A percentile compares a stretch with the other conserved stretches of the same genome.
Conservation (phyloP, 1,140 invertebrate genomes). For the Drosophila yakuba region DNA sequence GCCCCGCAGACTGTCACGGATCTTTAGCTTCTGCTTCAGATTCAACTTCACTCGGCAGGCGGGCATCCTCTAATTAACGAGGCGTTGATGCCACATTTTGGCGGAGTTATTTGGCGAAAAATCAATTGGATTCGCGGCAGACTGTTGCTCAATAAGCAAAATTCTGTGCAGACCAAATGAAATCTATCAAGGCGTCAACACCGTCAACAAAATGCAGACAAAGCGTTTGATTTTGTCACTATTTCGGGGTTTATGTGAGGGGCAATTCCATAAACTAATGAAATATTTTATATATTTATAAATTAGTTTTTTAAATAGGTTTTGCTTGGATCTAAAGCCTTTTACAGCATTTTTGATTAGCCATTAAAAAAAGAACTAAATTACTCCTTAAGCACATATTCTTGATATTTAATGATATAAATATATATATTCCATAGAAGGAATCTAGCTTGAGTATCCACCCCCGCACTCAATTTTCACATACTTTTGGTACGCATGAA, state of each 20-base stretch:
- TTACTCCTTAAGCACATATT: no score
- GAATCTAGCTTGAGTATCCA: not conserved
- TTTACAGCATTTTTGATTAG: no score
- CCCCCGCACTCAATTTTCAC: constrained; percentile 27
- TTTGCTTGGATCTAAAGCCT: no score
- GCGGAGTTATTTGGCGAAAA: constrained; percentile 24
- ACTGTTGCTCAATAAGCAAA: constrained; percentile 25
- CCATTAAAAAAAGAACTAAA: no score
- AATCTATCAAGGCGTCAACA: constrained; percentile 39
- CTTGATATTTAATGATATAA: no score
- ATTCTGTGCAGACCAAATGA: constrained; percentile 11
- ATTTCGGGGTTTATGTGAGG: not conserved
- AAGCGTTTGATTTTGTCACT: constrained; percentile 1
- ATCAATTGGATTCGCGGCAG: constrained; percentile 30
- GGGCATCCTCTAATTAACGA: constrained; percentile 63
- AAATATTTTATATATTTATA: no score
- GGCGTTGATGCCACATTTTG: constrained; percentile 61
- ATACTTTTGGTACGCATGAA: constrained; percentile 25
- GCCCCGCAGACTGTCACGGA: constrained; percentile 52
- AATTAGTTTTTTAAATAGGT: no score
- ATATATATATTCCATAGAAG: not conserved
- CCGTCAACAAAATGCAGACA: constrained; percentile 26
- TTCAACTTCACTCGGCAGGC: constrained; percentile 11
- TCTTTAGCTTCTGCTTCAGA: constrained; percentile 39
- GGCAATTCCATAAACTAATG: no score